Percentiles rank a stretch among this genome's conserved stretches.
Evolutionary conservation across 1,140 invertebrate genomes (phyloP).

Genomic region (Neotoxoptera formosana): DNA sequence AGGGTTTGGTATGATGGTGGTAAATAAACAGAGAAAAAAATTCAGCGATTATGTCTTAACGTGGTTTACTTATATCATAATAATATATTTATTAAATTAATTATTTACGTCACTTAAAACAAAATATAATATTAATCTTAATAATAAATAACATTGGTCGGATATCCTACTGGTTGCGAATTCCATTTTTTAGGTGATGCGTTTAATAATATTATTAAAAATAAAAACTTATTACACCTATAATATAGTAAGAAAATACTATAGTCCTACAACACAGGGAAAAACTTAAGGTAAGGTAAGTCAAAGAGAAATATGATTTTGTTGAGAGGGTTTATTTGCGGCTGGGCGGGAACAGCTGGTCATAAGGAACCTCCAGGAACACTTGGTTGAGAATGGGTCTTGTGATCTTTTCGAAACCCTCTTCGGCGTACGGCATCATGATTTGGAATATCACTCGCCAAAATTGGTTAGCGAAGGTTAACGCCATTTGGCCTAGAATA

Average conservation of each 20-base stretch:
- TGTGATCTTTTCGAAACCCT: slow-evolving; percentile 61
- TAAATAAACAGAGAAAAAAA: background rate
- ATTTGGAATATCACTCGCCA: slow-evolving; percentile 62
- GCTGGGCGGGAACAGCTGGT: slow-evolving; percentile 60
- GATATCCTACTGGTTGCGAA: background rate
- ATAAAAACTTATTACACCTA: background rate
- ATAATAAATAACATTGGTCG: slow-evolving; percentile 19
- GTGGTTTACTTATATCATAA: background rate
- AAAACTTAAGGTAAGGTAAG: background rate
- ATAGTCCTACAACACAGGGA: background rate
- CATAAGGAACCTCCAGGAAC: slow-evolving; percentile 62
- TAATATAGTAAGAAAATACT: background rate
- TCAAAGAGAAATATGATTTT: background rate
- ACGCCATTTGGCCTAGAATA: slow-evolving; percentile 61
- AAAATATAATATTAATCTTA: slow-evolving; percentile 29
- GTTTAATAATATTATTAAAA: background rate
- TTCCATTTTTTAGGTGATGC: background rate
- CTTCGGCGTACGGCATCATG: slow-evolving; percentile 61
- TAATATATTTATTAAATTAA: background rate
- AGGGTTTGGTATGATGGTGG: background rate
- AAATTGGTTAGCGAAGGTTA: slow-evolving; percentile 62
- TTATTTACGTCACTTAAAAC: background rate
- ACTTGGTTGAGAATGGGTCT: slow-evolving; percentile 61
- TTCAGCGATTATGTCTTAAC: background rate
- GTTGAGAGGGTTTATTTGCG: slow-evolving; percentile 36